Conservation (phyloP, 2,113 vertebrate genomes). For the Cyanocitta stelleri region DNA sequence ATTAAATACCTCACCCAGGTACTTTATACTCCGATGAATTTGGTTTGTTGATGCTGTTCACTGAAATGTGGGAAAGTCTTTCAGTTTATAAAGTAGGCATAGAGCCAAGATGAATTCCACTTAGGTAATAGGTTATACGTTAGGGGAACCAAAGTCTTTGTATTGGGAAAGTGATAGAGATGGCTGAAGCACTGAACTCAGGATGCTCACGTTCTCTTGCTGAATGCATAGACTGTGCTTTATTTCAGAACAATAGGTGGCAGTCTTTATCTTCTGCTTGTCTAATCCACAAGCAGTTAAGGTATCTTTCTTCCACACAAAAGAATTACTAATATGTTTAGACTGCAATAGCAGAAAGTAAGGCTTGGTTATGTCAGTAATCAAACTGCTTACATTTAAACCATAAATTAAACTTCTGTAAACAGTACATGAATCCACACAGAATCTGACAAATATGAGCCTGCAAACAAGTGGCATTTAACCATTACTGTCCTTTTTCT, state of each 20-base stretch:
- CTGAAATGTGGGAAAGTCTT: neutral
- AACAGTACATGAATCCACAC: neutral
- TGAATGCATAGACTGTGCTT: neutral
- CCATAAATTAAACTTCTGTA: neutral
- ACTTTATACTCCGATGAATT: neutral
- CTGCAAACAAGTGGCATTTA: neutral
- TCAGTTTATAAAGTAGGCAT: neutral
- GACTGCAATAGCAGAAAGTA: neutral
- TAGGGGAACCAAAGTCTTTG: neutral
- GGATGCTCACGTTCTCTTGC: neutral
- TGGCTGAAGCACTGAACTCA: neutral
- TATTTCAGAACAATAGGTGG: constrained; percentile 22
- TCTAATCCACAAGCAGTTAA: neutral
- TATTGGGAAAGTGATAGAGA: neutral
- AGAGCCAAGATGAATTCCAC: neutral
- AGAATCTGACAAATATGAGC: neutral
- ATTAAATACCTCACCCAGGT: neutral
- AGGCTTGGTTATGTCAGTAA: neutral
- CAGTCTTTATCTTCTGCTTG: neutral
- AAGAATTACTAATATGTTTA: neutral
- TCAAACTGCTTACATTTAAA: neutral
- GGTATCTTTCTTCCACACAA: neutral
- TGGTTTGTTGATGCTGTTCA: neutral
- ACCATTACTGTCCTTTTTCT: neutral
- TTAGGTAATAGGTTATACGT: neutral